A percentile compares a stretch with the other conserved stretches of the same genome.
These are phyloP conservation scores for Galago senegalensis DNA, from an alignment of 2,797 vertebrate species.

Conservation along the genomic window DNA sequence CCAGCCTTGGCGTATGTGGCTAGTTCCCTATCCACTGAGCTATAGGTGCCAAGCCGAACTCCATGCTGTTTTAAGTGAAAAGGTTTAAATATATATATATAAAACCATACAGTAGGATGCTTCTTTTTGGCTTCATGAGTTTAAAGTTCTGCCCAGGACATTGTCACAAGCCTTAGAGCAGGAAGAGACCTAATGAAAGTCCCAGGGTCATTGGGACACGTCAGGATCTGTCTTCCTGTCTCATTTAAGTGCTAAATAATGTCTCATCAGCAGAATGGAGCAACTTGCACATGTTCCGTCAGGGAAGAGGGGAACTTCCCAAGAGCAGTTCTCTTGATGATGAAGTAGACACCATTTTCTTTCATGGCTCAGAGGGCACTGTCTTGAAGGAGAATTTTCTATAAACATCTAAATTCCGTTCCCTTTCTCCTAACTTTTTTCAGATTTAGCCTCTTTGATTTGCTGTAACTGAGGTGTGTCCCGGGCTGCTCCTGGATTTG, in stretches of 20 bases:
- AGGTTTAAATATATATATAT: not conserved
- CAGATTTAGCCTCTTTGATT: not conserved
- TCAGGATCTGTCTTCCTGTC: not conserved
- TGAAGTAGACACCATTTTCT: not conserved
- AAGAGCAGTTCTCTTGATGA: not conserved
- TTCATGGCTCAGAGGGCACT: not conserved
- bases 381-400: slow-evolving; percentile 1
- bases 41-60: not conserved
- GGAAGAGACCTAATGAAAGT: not conserved
- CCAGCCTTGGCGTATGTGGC: too few relatives aligned
- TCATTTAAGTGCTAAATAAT: not conserved
- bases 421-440: not conserved
- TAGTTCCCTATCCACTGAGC: too few relatives aligned
- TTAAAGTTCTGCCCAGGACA: too few relatives aligned
- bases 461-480: not conserved
- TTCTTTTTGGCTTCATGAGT: not conserved
- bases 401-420: not conserved
- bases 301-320: not conserved
- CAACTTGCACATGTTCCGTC: not conserved
- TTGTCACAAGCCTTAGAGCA: not conserved
- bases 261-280: not conserved
- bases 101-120: not conserved
- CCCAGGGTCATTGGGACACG: not conserved
- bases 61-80: not conserved
- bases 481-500: fast-evolving